Evolutionary conservation across 2,888 invertebrate species (phyloP).

Genomic region (Drosophila testacea): DNA sequence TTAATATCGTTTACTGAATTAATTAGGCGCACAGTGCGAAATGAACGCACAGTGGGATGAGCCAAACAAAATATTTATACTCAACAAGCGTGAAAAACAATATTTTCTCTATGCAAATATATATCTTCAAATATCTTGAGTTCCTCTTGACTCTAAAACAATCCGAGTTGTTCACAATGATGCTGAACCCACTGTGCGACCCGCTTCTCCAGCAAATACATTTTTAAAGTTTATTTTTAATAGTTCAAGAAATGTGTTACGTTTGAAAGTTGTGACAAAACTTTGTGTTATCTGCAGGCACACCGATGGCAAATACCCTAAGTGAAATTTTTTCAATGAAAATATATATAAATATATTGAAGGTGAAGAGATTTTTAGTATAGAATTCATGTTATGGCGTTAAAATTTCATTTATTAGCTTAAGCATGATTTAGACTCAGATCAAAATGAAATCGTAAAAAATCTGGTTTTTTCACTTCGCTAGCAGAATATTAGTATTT

Average conservation of each 20-base stretch:
- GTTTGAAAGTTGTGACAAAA: slow-evolving; percentile 6
- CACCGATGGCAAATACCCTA: slow-evolving; percentile 36
- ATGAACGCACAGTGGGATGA: slow-evolving; percentile 37
- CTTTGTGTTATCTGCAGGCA: slow-evolving; percentile 15
- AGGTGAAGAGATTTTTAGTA: too few relatives aligned
- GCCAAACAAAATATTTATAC: neutral
- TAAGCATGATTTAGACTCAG: too few relatives aligned
- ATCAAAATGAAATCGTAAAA: too few relatives aligned
- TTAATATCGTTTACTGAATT: slow-evolving; percentile 45
- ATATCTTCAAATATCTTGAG: too few relatives aligned
- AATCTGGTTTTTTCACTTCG: too few relatives aligned
- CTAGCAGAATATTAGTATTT: too few relatives aligned
- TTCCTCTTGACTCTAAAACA: neutral
- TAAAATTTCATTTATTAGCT: too few relatives aligned
- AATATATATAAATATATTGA: neutral
- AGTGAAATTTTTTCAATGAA: slow-evolving; percentile 15
- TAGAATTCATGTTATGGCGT: too few relatives aligned
- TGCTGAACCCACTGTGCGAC: slow-evolving; percentile 38
- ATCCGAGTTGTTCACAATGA: neutral
- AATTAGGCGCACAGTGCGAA: slow-evolving; percentile 64
- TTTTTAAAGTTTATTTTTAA: slow-evolving; percentile 37
- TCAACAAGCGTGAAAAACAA: neutral
- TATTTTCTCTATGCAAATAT: too few relatives aligned
- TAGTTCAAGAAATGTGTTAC: slow-evolving; percentile 8
- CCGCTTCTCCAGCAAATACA: slow-evolving; percentile 57